Evolutionary conservation across 37 sponge, comb jelly and placozoan genomes (phyloP).

Genomic region (Diacarnus erythraeanus): DNA sequence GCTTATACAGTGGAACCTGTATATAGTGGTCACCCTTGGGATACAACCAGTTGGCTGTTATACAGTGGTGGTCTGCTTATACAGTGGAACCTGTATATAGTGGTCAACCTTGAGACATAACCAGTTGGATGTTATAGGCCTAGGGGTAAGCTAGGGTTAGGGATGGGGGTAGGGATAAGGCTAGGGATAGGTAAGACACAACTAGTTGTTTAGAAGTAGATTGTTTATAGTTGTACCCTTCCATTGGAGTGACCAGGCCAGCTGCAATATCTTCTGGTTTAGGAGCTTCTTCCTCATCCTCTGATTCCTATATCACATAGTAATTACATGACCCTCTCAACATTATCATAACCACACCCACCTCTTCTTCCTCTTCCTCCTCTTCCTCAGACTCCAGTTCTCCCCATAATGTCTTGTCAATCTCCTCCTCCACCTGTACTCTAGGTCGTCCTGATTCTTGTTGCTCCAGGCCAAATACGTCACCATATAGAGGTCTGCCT

Average conservation of each 20-base stretch:
- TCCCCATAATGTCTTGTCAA: constrained; percentile 90
- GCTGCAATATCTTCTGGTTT: constrained; percentile 74
- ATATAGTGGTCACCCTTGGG: too few relatives aligned
- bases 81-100: too few relatives aligned
- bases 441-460: constrained; percentile 28
- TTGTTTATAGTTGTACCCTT: constrained; percentile 55
- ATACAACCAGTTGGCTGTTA: too few relatives aligned
- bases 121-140: too few relatives aligned
- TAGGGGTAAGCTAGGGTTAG: not conserved
- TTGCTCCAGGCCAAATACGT: constrained; percentile 92
- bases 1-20: too few relatives aligned
- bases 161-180: too few relatives aligned
- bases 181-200: not conserved
- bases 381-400: constrained; percentile 94
- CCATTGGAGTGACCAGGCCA: constrained; percentile 81
- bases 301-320: constrained; percentile 20
- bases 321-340: constrained; percentile 10
- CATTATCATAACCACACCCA: constrained; percentile 6
- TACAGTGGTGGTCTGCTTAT: too few relatives aligned
- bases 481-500: constrained; percentile 98
- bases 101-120: too few relatives aligned
- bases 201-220: not conserved
- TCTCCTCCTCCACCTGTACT: constrained; percentile 54
- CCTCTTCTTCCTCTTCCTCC: constrained; percentile 75
- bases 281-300: constrained; percentile 56